Percentiles rank a stretch among this genome's conserved stretches.
These are phyloP conservation scores for Trochalopteron elliotii DNA, from an alignment of 2,113 vertebrate genomes.

Conservation along the genomic window DNA sequence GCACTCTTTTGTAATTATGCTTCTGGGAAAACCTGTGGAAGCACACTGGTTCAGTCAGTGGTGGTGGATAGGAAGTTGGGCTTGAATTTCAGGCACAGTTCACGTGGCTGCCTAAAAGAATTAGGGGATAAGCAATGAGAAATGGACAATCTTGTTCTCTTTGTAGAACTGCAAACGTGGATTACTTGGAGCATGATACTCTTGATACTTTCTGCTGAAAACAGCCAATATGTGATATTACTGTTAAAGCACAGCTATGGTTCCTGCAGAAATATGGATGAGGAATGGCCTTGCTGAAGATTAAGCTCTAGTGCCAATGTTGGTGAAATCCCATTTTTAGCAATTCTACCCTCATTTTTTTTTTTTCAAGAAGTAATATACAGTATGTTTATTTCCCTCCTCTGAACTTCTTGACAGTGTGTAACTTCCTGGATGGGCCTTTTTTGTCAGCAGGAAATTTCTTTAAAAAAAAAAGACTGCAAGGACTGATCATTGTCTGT, in stretches of 20 bases:
- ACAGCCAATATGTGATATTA: not conserved
- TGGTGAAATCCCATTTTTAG: not conserved
- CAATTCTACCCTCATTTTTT: not conserved
- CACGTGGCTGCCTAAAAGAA: not conserved
- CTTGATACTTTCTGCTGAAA: not conserved
- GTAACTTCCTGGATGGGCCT: not conserved
- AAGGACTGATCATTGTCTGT: not conserved
- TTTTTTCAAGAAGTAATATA: not conserved
- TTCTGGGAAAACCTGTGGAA: not conserved
- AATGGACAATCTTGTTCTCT: not conserved
- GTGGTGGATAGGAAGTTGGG: not conserved
- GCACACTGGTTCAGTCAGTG: not conserved
- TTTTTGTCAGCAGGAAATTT: conserved; percentile 27
- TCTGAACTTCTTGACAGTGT: not conserved
- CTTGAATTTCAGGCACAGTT: not conserved
- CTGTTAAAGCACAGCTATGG: not conserved
- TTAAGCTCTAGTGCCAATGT: not conserved
- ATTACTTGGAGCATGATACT: not conserved
- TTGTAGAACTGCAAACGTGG: not conserved
- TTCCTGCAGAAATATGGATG: not conserved
- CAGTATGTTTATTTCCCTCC: not conserved
- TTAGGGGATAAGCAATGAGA: not conserved
- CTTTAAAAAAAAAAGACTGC: not conserved
- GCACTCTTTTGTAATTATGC: not conserved
- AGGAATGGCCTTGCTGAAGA: not conserved